Evolutionary conservation across 2,888 invertebrate genomes (phyloP), one percentile per base, ranked within the genome.

Genomic region (Phalangium opilio): DNA sequence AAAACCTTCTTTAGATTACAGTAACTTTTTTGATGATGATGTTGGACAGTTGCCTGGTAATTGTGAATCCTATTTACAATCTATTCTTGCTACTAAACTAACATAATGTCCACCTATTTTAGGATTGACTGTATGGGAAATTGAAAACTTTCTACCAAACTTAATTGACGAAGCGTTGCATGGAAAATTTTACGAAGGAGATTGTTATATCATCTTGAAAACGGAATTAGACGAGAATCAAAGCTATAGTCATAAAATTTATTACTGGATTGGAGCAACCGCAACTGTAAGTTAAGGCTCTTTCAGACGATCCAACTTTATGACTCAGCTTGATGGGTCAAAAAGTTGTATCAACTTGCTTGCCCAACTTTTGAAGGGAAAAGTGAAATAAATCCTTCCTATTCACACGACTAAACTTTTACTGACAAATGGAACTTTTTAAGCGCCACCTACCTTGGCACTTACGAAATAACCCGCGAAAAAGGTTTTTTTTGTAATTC

Each of bases 161-260:
- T 81, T 83, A 60, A 81, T 98, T 21, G 72, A 73, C 46, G 69
- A 69, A 75, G 89, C 82, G 5, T 81, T 89, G 0, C 84, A 91
- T 64, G 96, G 96, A 2, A 95, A 95, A 67, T 98, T 99, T 70
- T 99, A 95, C 64, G 93, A 96, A 68, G 96, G 87, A 4, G 98
- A 99, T 66, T 96, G 96, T 66, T 99, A 99, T 67, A 95, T 99
- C 58, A 76, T 99, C 41, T 68, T 96, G 48, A 87, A 90, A 68
- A 95, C 95, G 0, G 74, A 72, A 35, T 67, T 81, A 35, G 90
- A 90, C 62, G 85, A 86, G 44, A 75, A 79, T 59, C 62, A 62
- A 11, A 82, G 83, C 48, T 69, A 95, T 5, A 75, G 77, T 47
- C 96, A 96, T 90, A 82, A 89, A 59, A 99, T 99, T 61, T 98